Conservation (phyloP, 2,797 vertebrate genomes). For the Muraenolepis orangiensis region DNA sequence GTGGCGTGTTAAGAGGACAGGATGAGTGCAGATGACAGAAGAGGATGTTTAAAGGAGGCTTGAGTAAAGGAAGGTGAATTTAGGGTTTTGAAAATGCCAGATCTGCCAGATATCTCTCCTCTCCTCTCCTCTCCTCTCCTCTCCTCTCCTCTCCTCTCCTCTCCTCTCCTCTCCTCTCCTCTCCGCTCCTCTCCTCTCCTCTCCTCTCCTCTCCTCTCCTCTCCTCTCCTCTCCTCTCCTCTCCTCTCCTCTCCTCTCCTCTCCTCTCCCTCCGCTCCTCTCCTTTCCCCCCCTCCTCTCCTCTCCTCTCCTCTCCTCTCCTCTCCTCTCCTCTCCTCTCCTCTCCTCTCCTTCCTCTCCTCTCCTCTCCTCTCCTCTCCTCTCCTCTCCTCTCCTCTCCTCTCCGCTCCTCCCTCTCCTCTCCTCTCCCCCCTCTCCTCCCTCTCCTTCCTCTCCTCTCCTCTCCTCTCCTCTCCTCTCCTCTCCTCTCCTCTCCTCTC, state of each 20-base stretch:
- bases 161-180: background rate
- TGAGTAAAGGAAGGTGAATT: background rate
- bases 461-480: background rate
- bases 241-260: too few relatives aligned
- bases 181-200: background rate
- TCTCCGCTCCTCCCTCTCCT: background rate
- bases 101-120: too few relatives aligned
- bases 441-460: background rate
- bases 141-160: too few relatives aligned
- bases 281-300: too few relatives aligned
- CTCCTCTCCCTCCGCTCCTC: too few relatives aligned
- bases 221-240: too few relatives aligned
- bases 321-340: too few relatives aligned
- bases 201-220: background rate
- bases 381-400: background rate
- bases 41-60: background rate
- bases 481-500: too few relatives aligned
- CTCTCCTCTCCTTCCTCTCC: slow-evolving; percentile 9
- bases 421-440: background rate
- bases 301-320: too few relatives aligned
- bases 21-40: background rate
- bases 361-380: background rate
- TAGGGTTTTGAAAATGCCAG: too few relatives aligned
- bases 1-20: slow-evolving; percentile 3
- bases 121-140: too few relatives aligned